Conservation (phyloP, 2,888 invertebrate genomes). For the Sarcophaga subvicina region DNA sequence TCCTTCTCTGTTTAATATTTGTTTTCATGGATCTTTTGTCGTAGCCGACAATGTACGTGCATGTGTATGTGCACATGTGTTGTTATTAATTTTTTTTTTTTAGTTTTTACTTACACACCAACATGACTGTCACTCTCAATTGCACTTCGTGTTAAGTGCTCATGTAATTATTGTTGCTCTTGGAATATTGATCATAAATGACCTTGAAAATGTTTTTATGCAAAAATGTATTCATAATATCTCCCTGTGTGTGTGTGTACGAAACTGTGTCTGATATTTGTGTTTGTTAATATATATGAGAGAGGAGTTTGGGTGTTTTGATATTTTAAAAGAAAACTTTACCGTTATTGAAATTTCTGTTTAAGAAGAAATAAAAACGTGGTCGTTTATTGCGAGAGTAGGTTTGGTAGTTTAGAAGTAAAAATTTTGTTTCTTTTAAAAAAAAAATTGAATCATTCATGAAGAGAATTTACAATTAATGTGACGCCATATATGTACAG, state of each 20-base stretch:
- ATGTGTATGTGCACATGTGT: background rate
- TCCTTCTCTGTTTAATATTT: background rate
- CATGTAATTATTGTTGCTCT: slow-evolving; percentile 36
- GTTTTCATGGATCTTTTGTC: background rate
- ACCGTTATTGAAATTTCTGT: slow-evolving; percentile 25
- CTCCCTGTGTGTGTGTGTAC: background rate
- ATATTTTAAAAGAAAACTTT: background rate
- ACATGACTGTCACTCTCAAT: slow-evolving; percentile 45
- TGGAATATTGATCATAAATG: slow-evolving; percentile 65
- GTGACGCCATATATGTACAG: slow-evolving; percentile 11
- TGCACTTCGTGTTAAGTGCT: slow-evolving; percentile 38
- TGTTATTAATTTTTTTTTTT: background rate
- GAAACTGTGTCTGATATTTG: background rate
- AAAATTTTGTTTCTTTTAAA: background rate
- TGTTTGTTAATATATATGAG: background rate
- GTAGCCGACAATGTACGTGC: background rate
- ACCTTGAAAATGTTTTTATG: slow-evolving; percentile 62
- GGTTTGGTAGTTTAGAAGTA: background rate
- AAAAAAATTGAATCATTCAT: slow-evolving; percentile 28
- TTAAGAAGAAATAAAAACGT: slow-evolving; percentile 1
- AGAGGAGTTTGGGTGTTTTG: slow-evolving; percentile 22
- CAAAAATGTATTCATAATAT: slow-evolving; percentile 20
- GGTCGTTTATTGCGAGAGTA: background rate
- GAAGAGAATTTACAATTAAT: background rate
- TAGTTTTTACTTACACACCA: no score